A percentile compares a stretch with the other conserved stretches of the same genome.
These are phyloP conservation scores for Oryzias melastigma DNA, from an alignment of 2,113 vertebrate species.

Conservation along the genomic window DNA sequence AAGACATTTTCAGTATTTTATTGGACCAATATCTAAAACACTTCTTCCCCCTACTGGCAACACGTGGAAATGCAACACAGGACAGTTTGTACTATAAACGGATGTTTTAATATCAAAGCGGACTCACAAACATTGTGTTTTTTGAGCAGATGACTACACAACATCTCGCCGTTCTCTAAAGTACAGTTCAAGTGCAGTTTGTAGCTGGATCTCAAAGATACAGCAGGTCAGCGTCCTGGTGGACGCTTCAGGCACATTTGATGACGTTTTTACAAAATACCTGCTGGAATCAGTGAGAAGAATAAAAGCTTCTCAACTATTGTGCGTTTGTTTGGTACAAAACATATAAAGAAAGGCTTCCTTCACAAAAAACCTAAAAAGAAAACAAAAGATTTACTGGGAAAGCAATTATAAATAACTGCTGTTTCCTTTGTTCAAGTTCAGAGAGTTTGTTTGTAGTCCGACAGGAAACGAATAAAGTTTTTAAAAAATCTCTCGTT, in stretches of 20 bases:
- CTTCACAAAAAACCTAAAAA: background rate
- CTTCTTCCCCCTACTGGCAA: slow-evolving; percentile 35
- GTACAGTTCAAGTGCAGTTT: slow-evolving; percentile 18
- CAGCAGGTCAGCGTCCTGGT: too few species aligned
- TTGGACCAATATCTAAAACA: background rate
- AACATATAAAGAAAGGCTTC: slow-evolving; percentile 7
- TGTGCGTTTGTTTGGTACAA: slow-evolving; percentile 38
- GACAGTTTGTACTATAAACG: background rate
- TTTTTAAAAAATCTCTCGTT: background rate
- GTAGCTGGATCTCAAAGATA: too few species aligned
- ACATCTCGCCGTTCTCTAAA: slow-evolving; percentile 8
- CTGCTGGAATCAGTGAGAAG: background rate
- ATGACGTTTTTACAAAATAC: background rate
- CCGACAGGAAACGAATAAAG: background rate
- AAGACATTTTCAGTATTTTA: too few species aligned
- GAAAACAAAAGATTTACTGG: background rate
- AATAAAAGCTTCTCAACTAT: background rate
- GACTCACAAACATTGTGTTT: background rate
- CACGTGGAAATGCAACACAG: slow-evolving; percentile 15
- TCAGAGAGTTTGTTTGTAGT: background rate
- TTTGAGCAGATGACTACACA: background rate
- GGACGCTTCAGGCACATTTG: slow-evolving; percentile 4
- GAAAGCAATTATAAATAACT: too few species aligned
- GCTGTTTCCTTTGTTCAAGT: too few species aligned
- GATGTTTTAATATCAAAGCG: background rate